Evolutionary conservation across 2,797 vertebrate species (phyloP).

Genomic region (Geotria australis): DNA sequence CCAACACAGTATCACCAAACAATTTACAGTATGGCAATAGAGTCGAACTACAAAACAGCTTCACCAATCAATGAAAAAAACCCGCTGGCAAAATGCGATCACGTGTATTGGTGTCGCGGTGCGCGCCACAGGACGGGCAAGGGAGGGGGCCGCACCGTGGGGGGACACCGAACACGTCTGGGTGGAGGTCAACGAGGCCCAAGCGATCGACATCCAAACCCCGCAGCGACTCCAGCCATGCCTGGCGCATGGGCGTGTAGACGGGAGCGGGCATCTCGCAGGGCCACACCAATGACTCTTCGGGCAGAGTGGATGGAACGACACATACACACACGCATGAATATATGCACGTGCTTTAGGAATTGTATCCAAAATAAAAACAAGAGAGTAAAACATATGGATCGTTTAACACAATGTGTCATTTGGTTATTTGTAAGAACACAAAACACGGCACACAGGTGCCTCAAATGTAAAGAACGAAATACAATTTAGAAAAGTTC

Average conservation of each 20-base stretch:
- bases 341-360: conserved; percentile 10
- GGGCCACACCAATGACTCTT: conserved; percentile 18
- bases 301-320: no score
- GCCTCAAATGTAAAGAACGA: no score
- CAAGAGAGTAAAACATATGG: not conserved
- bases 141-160: conserved; percentile 22
- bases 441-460: no score
- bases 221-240: conserved; percentile 38
- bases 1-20: no score
- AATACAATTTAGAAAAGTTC: no score
- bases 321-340: conserved; percentile 6
- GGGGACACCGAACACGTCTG: conserved; percentile 36
- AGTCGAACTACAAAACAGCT: no score
- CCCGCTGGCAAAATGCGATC: no score
- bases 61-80: no score
- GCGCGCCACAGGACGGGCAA: not conserved
- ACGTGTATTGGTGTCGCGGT: no score
- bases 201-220: conserved; percentile 12
- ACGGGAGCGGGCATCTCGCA: conserved; percentile 15
- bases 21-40: no score
- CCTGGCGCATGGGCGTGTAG: conserved; percentile 15
- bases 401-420: not conserved
- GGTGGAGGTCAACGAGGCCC: conserved; percentile 40
- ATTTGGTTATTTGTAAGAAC: not conserved
- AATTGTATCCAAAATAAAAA: not conserved